These are phyloP conservation scores for Calypte anna DNA, from an alignment of 2,113 vertebrate genomes.

Conservation along the genomic window DNA sequence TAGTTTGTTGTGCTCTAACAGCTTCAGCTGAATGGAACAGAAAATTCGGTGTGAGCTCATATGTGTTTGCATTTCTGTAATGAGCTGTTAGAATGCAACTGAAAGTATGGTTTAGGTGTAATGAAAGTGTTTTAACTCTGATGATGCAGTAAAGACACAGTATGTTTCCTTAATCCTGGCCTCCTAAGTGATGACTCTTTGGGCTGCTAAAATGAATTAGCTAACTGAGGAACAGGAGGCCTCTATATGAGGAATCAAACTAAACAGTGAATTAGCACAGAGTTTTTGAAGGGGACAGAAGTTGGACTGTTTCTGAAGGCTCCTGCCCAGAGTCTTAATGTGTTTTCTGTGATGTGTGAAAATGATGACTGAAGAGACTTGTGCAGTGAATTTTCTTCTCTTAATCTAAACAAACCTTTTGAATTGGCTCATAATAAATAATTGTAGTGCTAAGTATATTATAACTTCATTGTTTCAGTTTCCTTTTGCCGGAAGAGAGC, in stretches of 20 bases:
- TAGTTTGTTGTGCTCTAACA: not conserved
- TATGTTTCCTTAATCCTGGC: not conserved
- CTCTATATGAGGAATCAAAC: not conserved
- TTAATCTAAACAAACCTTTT: constrained; percentile 64
- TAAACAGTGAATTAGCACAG: not conserved
- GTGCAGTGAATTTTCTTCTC: constrained; percentile 36
- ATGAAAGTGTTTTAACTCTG: not conserved
- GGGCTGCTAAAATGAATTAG: not conserved
- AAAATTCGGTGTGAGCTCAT: not conserved
- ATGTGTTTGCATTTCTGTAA: not conserved
- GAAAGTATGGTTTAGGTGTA: not conserved
- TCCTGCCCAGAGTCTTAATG: not conserved
- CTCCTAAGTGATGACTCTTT: not conserved
- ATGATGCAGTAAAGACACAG: not conserved
- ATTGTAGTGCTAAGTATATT: constrained; percentile 48
- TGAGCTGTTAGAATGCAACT: not conserved
- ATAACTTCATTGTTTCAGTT: constrained; percentile 79
- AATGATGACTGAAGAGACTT: constrained; percentile 9
- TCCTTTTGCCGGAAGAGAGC: constrained; percentile 88
- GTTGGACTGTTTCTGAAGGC: not conserved
- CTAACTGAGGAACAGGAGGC: not conserved
- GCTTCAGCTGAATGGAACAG: not conserved
- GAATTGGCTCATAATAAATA: constrained; percentile 63
- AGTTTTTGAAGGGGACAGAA: not conserved
- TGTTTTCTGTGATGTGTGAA: constrained; percentile 2